phyloP scores from a whole-genome alignment of 2,113 vertebrate genomes.

The Urocynchramus pylzowi region DNA sequence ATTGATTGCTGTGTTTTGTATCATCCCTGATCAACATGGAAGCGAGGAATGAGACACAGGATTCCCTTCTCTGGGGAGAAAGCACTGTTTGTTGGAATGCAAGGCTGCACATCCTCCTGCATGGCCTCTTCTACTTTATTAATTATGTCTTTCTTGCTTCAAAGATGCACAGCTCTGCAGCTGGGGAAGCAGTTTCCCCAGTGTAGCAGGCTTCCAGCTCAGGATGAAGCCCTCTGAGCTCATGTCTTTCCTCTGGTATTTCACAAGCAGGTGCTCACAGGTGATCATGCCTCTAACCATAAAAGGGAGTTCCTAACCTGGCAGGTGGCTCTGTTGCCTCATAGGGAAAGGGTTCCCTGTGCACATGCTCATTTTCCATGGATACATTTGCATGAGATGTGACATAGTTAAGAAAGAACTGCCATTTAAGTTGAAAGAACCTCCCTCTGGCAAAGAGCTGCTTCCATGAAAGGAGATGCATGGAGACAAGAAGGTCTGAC shows the following conservation, averaged over 20 bases:
- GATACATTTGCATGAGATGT: background rate
- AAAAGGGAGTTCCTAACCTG: background rate
- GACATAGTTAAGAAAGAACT: background rate
- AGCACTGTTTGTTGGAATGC: background rate
- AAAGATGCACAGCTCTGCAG: background rate
- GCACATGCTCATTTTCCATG: background rate
- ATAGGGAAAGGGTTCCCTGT: background rate
- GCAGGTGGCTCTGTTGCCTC: background rate
- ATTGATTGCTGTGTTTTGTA: background rate
- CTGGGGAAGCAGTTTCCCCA: background rate
- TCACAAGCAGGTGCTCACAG: background rate
- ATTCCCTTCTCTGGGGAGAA: background rate
- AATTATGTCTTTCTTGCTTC: background rate
- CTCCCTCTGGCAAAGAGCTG: background rate
- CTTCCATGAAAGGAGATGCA: background rate
- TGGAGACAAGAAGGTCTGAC: background rate
- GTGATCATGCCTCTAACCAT: background rate
- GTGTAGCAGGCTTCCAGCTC: accelerated
- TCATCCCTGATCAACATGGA: background rate
- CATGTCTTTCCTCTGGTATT: accelerated
- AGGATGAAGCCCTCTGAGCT: background rate
- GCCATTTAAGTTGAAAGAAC: background rate
- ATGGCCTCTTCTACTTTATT: accelerated
- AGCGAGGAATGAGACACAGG: background rate
- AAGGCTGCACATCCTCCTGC: background rate